phyloP scores from a whole-genome alignment of 2,888 invertebrate genomes.

The Ophion slaviceki region DNA sequence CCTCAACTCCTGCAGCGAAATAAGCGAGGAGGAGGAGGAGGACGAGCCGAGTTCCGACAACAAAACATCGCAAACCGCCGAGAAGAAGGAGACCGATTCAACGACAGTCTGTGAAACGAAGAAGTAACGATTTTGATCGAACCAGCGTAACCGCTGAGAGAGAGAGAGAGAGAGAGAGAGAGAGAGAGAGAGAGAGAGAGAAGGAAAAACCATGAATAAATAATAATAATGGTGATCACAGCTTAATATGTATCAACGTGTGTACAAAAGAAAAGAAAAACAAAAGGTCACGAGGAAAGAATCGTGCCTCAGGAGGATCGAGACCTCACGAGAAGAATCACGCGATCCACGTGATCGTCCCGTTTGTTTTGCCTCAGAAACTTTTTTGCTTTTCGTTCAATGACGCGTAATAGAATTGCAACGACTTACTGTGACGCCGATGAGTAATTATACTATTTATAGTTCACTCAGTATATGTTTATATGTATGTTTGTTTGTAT shows the following conservation, averaged over 20 bases:
- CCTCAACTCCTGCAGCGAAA: slow-evolving; percentile 84
- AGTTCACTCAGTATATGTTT: background rate
- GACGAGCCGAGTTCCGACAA: slow-evolving; percentile 71
- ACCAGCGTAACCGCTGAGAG: too few species aligned
- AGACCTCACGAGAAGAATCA: slow-evolving; percentile 14
- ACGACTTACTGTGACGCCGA: slow-evolving; percentile 29
- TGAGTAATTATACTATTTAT: slow-evolving; percentile 52
- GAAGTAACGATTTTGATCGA: slow-evolving; percentile 43
- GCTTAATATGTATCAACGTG: background rate
- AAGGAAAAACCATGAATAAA: slow-evolving; percentile 12
- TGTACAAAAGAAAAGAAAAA: slow-evolving; percentile 10
- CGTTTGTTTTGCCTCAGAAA: background rate
- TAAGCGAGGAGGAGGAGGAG: slow-evolving; percentile 84
- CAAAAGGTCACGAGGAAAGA: slow-evolving; percentile 11
- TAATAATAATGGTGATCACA: background rate
- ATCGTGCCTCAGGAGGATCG: slow-evolving; percentile 3
- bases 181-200: slow-evolving; percentile 11
- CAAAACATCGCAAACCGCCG: slow-evolving; percentile 25
- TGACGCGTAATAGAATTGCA: slow-evolving; percentile 24
- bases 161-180: too few species aligned
- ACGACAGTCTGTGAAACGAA: slow-evolving; percentile 53
- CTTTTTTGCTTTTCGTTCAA: slow-evolving; percentile 25
- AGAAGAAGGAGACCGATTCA: slow-evolving; percentile 38
- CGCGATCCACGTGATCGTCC: slow-evolving; percentile 2
- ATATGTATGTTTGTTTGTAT: background rate